A percentile compares a stretch with the other conserved stretches of the same genome.
Conservation (phyloP, 2,113 vertebrate species). For the Pluvialis apricaria region DNA sequence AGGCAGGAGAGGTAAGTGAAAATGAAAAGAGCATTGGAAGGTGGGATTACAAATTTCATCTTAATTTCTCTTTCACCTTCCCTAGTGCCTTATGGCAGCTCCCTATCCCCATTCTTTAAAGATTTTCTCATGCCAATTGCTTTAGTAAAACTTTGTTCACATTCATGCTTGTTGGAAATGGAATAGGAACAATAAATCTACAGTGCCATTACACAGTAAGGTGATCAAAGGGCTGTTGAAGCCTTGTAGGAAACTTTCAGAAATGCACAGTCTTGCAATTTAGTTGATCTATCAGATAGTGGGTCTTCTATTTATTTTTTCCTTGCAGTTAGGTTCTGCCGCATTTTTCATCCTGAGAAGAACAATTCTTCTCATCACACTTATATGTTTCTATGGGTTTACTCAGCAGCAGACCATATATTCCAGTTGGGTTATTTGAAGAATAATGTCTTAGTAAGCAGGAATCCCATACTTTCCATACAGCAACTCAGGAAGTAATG, state of each 20-base stretch:
- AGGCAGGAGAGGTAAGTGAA: not conserved
- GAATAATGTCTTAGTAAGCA: not conserved
- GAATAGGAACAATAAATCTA: not conserved
- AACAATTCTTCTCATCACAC: not conserved
- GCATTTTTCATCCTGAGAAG: not conserved
- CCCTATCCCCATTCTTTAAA: not conserved
- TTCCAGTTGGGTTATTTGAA: not conserved
- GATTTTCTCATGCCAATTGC: not conserved
- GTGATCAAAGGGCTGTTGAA: not conserved
- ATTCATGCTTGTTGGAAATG: not conserved
- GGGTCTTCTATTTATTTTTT: not conserved
- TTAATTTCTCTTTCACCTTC: not conserved
- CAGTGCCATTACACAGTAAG: not conserved
- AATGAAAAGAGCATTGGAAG: not conserved
- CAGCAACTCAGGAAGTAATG: not conserved
- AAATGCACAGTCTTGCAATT: not conserved
- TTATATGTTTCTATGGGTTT: not conserved
- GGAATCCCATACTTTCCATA: not conserved
- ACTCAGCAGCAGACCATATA: not conserved
- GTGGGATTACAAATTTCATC: not conserved
- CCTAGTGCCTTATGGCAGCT: not conserved
- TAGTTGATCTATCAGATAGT: not conserved
- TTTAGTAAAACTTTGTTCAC: not conserved
- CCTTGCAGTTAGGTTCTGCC: not conserved
- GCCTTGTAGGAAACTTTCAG: not conserved